Conservation (phyloP, 2,797 vertebrate species). For the Smutsia gigantea region DNA sequence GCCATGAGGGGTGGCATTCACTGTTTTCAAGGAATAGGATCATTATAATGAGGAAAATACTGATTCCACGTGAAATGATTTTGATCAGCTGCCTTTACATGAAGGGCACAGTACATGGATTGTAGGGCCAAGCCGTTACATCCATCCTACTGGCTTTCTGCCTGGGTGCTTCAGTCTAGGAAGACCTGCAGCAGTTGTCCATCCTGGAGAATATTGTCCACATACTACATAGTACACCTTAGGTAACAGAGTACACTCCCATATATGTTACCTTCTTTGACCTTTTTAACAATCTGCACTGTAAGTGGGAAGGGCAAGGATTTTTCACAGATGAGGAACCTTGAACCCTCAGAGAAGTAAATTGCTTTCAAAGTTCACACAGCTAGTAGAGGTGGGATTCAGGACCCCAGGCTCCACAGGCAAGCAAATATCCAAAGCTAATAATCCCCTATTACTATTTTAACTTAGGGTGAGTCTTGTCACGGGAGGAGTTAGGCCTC, state of each 20-base stretch:
- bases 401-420: not conserved
- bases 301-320: not conserved
- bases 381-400: not conserved
- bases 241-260: not conserved
- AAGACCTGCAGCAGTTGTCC: not conserved
- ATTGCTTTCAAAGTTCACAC: not conserved
- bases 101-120: constrained; percentile 81
- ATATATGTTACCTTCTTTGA: not conserved
- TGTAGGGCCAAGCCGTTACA: constrained; percentile 84
- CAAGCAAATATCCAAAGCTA: constrained; percentile 26
- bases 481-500: not conserved
- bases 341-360: constrained; percentile 37
- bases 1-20: constrained; percentile 16
- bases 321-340: not conserved
- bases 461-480: not conserved
- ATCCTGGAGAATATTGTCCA: not conserved
- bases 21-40: constrained; percentile 84
- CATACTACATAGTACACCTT: not conserved
- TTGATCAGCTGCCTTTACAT: constrained; percentile 87
- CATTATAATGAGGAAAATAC: constrained; percentile 87
- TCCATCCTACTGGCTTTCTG: not conserved
- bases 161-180: not conserved
- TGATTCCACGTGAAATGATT: constrained; percentile 87
- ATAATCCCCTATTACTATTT: not conserved
- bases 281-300: not conserved